Evolutionary conservation across 1,140 invertebrate genomes (phyloP).

Genomic region (Halyomorpha halys): DNA sequence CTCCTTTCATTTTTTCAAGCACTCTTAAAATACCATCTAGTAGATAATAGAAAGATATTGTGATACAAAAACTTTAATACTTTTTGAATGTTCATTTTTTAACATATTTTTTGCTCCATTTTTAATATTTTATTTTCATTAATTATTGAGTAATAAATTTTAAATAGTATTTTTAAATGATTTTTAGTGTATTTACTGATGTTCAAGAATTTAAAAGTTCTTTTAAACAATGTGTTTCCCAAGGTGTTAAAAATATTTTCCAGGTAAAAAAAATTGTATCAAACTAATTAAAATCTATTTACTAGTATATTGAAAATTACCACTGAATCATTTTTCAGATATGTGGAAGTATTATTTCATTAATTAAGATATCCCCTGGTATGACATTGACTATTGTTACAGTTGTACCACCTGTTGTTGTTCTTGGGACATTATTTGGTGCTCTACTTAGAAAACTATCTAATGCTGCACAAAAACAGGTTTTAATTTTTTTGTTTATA

Average conservation of each 20-base stretch:
- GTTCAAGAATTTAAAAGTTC: conserved; percentile 95
- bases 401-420: conserved; percentile 71
- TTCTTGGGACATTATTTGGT: conserved; percentile 64
- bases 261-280: conserved; percentile 41
- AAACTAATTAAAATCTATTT: conserved; percentile 1
- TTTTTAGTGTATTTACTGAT: conserved; percentile 71
- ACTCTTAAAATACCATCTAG: too few species aligned
- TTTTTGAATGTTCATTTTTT: too few species aligned
- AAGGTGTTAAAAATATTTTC: conserved; percentile 71
- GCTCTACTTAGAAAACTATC: conserved; percentile 60
- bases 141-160: too few species aligned
- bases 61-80: too few species aligned
- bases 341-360: conserved; percentile 63
- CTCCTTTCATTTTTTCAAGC: too few species aligned
- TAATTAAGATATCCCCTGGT: conserved; percentile 76
- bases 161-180: background rate
- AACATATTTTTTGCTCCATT: too few species aligned
- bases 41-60: too few species aligned
- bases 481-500: conserved; percentile 33
- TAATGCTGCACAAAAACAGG: conserved; percentile 64
- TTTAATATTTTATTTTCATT: too few species aligned
- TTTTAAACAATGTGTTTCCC: conserved; percentile 83
- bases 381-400: conserved; percentile 71
- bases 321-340: conserved; percentile 40
- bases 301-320: background rate